Percentiles rank a stretch among this genome's conserved stretches.
Evolutionary conservation across 2,888 invertebrate genomes (phyloP).

Genomic region (Drosophila antonietae): DNA sequence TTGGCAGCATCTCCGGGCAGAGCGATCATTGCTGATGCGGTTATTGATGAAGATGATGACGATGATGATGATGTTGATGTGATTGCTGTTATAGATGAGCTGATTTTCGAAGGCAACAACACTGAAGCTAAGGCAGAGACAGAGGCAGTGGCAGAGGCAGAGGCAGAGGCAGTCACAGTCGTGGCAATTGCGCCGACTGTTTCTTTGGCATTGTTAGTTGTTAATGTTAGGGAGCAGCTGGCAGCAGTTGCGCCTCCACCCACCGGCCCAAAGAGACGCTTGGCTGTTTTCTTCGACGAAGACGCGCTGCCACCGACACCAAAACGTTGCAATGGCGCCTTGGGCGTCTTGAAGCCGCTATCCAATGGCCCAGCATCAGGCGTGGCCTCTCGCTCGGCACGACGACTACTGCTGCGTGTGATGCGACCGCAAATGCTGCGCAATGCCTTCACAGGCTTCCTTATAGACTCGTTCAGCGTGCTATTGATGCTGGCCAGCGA

Average conservation of each 20-base stretch:
- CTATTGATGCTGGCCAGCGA: slow-evolving; percentile 82
- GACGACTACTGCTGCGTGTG: slow-evolving; percentile 75
- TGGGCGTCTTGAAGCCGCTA: slow-evolving; percentile 83
- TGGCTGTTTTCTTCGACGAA: slow-evolving; percentile 58
- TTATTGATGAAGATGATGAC: slow-evolving; percentile 34
- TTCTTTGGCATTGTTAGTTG: slow-evolving; percentile 48
- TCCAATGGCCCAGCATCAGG: slow-evolving; percentile 57
- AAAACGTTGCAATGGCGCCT: slow-evolving; percentile 75
- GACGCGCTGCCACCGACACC: slow-evolving; percentile 40
- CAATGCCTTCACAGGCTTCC: slow-evolving; percentile 83
- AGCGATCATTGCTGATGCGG: slow-evolving; percentile 30
- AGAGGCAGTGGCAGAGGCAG: neutral
- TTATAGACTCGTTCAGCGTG: slow-evolving; percentile 83
- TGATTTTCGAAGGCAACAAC: slow-evolving; percentile 35
- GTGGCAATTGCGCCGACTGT: slow-evolving; percentile 46
- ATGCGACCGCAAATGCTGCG: slow-evolving; percentile 82
- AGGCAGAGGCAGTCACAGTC: neutral
- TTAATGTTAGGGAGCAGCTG: slow-evolving; percentile 29
- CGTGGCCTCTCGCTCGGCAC: slow-evolving; percentile 48
- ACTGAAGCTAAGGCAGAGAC: slow-evolving; percentile 15
- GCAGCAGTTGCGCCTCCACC: slow-evolving; percentile 6
- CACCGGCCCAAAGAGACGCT: slow-evolving; percentile 65
- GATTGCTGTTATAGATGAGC: slow-evolving; percentile 30
- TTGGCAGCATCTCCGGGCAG: slow-evolving; percentile 44
- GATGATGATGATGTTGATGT: slow-evolving; percentile 36